Base-by-base conservation (phyloP, 2,888 invertebrate genomes). In the Acanthacorydalis orientalis region DNA sequence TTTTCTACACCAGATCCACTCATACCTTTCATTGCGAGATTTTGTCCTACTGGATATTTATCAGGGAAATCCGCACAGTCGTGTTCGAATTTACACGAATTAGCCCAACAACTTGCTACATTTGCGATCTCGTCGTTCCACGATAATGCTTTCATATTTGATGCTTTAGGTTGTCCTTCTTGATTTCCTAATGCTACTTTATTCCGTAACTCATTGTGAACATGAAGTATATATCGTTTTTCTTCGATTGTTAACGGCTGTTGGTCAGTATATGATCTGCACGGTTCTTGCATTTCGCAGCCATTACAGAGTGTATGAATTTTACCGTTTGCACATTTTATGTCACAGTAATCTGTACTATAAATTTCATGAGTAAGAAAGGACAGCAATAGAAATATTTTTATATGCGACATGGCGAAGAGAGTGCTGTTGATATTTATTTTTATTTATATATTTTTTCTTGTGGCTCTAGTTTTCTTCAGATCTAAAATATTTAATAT, bases 81-180 rank as follows among this genome's bases (percentile, higher is more conserved):
- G 49, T 71, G 70, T 14, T 68, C 59, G 49, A 69, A 69, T 51
- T 67, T 70, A 51, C 71, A 72, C 49, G 69, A 69, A 9, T 70
- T 63, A 0, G 70, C 70, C 71, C 70, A 71, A 6, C 64, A 56
- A 35, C 70, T 69, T 1, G 71, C 71, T 63, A 64, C 65, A 16
- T 61, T 56, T 50, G 70, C 71, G 1, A 72, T 59, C 52, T 72
- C 70, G 48, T 65, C 64, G 49, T 72, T 70, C 71, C 71, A 71
- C 51, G 70, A 70, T 64, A 72, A 62, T 54, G 71, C 69, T 7
- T 69, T 64, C 71, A 72, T 71, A 52, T 71, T 70, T 2, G 67
- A 59, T 1, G 72, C 71, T 1, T 68, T 62, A 1, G 72, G 71
- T 53, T 71, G 71, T 1, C 68, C 68, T 0, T 68, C 63, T 51